These are phyloP conservation scores for Siderastrea siderea DNA, from an alignment of 92 coral and sea anemone species.

Conservation along the genomic window DNA sequence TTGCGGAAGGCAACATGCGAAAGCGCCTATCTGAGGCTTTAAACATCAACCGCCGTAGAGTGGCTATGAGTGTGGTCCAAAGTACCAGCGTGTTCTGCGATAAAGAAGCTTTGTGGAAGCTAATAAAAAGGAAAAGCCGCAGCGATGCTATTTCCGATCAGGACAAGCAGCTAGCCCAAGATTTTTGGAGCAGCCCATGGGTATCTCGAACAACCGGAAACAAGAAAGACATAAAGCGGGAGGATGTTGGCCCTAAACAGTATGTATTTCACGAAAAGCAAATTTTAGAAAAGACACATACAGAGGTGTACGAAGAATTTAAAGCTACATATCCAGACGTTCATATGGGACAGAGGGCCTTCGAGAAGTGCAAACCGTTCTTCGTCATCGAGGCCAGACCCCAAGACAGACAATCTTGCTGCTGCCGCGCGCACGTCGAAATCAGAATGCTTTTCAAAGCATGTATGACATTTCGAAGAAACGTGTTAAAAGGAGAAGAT, in stretches of 20 bases:
- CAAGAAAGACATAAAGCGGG: conserved; percentile 55
- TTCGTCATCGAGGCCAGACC: conserved; percentile 31
- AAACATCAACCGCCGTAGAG: conserved; percentile 46
- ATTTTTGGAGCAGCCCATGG: conserved; percentile 69
- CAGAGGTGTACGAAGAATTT: conserved; percentile 73
- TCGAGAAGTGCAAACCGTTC: conserved; percentile 67
- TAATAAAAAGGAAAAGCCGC: conserved; percentile 29
- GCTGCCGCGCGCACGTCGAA: conserved; percentile 68
- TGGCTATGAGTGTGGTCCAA: conserved; percentile 22
- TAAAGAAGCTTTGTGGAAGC: conserved; percentile 35
- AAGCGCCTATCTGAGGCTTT: conserved; percentile 36
- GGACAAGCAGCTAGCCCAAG: conserved; percentile 50
- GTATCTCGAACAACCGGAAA: conserved; percentile 75
- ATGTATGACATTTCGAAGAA: conserved; percentile 46
- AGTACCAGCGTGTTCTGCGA: conserved; percentile 8
- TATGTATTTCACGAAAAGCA: conserved; percentile 68
- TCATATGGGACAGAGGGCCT: conserved; percentile 68
- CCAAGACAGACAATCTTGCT: conserved; percentile 68
- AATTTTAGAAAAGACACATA: conserved; percentile 72
- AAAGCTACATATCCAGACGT: conserved; percentile 66
- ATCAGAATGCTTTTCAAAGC: conserved; percentile 43
- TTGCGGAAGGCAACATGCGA: conserved; percentile 17
- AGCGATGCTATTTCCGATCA: conserved; percentile 52
- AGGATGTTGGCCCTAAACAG: conserved; percentile 51
- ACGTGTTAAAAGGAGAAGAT: neutral